Conservation (phyloP, 2,797 vertebrate genomes). For the Peromyscus melanophrys region DNA sequence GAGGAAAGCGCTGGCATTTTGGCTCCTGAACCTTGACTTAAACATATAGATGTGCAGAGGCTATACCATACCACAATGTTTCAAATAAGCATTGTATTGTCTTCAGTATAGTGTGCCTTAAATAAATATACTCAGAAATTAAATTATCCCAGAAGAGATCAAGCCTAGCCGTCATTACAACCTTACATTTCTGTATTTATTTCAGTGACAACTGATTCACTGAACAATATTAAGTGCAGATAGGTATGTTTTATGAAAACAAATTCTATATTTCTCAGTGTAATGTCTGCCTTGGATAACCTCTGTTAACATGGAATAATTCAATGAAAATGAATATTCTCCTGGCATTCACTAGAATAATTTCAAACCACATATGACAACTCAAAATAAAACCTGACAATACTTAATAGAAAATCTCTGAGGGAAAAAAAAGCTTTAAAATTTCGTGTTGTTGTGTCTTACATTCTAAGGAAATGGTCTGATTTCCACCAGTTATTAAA, state of each 20-base stretch:
- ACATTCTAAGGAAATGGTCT: neutral
- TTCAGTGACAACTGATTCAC: neutral
- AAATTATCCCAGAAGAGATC: neutral
- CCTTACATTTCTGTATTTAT: neutral
- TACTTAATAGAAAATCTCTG: neutral
- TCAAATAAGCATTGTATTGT: neutral
- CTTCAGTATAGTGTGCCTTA: neutral
- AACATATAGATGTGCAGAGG: neutral
- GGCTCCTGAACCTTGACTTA: neutral
- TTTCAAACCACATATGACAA: neutral
- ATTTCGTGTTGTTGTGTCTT: neutral
- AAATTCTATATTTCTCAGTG: neutral
- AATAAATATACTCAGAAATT: conserved; percentile 14
- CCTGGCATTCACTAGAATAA: neutral
- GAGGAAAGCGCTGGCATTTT: neutral
- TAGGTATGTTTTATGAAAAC: neutral
- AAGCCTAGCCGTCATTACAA: neutral
- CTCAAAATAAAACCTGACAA: neutral
- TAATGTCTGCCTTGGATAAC: neutral
- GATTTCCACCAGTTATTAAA: neutral
- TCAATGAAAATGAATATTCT: neutral
- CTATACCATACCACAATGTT: neutral
- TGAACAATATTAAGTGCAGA: neutral
- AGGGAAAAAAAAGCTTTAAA: neutral
- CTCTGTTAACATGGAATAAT: neutral